Conservation (phyloP, 2,888 invertebrate genomes). For the Gari tellinella region DNA sequence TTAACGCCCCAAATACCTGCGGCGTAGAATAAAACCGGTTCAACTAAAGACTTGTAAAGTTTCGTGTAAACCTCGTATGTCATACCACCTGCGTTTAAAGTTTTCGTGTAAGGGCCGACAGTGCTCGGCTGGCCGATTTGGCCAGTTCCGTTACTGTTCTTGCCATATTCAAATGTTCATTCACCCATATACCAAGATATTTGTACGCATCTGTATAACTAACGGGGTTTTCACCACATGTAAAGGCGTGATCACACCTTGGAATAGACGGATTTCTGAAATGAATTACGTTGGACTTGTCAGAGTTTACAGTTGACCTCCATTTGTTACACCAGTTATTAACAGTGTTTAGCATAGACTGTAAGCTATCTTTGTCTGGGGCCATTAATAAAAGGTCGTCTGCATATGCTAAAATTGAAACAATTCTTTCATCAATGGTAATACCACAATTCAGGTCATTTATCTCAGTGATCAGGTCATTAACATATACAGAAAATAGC, state of each 20-base stretch:
- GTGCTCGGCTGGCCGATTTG: slow-evolving; percentile 1
- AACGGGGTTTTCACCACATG: slow-evolving; percentile 4
- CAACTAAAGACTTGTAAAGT: slow-evolving; percentile 1
- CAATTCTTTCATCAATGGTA: no score
- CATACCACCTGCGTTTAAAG: not conserved
- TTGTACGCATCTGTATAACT: not conserved
- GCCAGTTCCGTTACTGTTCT: slow-evolving; percentile 1
- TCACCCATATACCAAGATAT: slow-evolving; percentile 2
- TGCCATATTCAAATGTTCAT: slow-evolving; percentile 2
- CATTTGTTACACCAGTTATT: slow-evolving; percentile 6
- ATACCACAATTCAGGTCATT: no score
- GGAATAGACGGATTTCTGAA: slow-evolving; percentile 1
- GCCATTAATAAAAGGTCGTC: no score
- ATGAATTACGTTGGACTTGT: slow-evolving; percentile 1
- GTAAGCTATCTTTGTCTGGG: no score
- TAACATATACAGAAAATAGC: no score
- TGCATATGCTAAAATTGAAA: no score
- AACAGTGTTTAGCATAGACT: not conserved
- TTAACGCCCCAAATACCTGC: slow-evolving; percentile 3
- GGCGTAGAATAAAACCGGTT: slow-evolving; percentile 1
- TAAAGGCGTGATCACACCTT: not conserved
- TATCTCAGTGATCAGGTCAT: no score
- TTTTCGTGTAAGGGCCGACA: not conserved
- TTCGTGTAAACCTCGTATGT: slow-evolving; percentile 1
- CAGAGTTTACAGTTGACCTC: slow-evolving; percentile 3